These are phyloP conservation scores for Pseudopipra pipra DNA, from an alignment of 2,113 vertebrate species.

Conservation along the genomic window DNA sequence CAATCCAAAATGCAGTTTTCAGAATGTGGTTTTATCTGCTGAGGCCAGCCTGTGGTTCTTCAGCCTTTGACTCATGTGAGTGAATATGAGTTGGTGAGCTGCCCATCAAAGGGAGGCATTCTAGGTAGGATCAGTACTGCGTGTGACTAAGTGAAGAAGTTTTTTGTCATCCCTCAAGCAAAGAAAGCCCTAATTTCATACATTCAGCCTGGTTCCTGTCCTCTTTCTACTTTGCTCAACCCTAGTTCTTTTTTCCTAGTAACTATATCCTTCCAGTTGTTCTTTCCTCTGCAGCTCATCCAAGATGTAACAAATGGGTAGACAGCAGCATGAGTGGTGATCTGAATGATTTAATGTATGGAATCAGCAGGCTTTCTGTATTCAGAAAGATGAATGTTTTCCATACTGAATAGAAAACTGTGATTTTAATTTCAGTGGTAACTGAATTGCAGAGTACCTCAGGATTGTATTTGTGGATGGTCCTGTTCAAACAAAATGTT, in stretches of 20 bases:
- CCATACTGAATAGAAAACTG: not conserved
- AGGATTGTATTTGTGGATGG: not conserved
- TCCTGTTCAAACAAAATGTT: not conserved
- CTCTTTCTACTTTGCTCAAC: not conserved
- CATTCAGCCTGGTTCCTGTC: not conserved
- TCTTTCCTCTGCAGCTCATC: not conserved
- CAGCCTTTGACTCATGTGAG: not conserved
- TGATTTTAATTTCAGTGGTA: conserved; percentile 18
- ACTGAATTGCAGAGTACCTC: not conserved
- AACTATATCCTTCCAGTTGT: not conserved
- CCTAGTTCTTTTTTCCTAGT: not conserved
- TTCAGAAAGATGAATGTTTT: not conserved
- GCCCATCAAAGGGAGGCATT: not conserved
- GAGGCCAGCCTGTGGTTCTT: not conserved
- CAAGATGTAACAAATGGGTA: not conserved
- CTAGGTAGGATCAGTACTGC: not conserved
- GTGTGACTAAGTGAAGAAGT: not conserved
- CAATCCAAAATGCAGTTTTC: not conserved
- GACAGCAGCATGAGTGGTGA: not conserved
- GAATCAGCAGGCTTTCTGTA: not conserved
- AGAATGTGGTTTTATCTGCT: not conserved
- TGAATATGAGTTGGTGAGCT: not conserved
- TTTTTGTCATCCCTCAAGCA: not conserved
- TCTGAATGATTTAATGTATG: not conserved
- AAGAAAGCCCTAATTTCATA: not conserved